phyloP scores from a whole-genome alignment of 2,113 vertebrate genomes.

The Mustelus asterias region DNA sequence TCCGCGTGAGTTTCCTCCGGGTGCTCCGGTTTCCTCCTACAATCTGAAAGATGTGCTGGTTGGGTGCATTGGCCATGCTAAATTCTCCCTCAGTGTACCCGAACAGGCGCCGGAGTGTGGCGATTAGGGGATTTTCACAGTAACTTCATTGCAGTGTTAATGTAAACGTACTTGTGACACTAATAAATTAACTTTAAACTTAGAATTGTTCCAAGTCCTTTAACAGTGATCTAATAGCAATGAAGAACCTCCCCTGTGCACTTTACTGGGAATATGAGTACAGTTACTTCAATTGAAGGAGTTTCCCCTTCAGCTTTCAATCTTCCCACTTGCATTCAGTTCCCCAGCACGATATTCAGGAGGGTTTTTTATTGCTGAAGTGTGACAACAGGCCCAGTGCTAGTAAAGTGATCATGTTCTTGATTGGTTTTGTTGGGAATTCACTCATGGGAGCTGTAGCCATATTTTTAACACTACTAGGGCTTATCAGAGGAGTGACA shows the following conservation, averaged over 20 bases:
- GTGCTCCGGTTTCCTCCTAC: no score
- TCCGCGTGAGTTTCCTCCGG: no score
- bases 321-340: neutral
- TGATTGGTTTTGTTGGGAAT: neutral
- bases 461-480: neutral
- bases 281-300: neutral
- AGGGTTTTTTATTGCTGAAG: neutral
- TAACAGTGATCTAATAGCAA: neutral
- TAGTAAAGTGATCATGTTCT: slow-evolving; percentile 2
- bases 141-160: no score
- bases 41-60: no score
- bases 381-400: neutral
- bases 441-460: neutral
- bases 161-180: no score
- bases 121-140: no score
- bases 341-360: neutral
- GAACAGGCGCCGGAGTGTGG: no score
- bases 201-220: neutral
- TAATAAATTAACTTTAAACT: no score
- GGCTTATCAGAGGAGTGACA: neutral
- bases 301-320: neutral
- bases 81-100: no score
- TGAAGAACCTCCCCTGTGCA: neutral
- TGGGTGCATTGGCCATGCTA: no score
- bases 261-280: neutral